These are phyloP conservation scores for Volucella zonaria DNA, from an alignment of 2,888 invertebrate genomes.

Conservation along the genomic window DNA sequence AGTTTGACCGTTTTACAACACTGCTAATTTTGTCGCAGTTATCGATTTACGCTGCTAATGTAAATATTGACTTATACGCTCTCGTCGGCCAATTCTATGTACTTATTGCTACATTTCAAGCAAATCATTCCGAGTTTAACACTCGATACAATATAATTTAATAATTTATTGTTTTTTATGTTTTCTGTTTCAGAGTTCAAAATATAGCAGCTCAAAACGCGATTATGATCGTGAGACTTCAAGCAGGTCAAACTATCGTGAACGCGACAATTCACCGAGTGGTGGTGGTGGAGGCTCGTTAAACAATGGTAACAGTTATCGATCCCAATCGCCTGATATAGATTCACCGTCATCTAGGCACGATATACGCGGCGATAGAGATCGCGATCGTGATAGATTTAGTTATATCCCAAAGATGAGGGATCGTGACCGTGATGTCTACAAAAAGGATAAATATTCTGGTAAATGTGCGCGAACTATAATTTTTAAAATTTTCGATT, in stretches of 20 bases:
- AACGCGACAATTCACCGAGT: constrained; percentile 81
- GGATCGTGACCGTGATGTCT: constrained; percentile 91
- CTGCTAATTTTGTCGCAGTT: no score
- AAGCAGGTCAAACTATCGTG: constrained; percentile 81
- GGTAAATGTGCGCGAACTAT: constrained; percentile 83
- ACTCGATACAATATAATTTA: no score
- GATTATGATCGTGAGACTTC: constrained; percentile 84
- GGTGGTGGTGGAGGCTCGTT: constrained; percentile 78
- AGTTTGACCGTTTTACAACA: no score
- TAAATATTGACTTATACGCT: no score
- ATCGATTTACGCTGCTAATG: no score
- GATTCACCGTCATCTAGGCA: constrained; percentile 85
- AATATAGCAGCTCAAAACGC: constrained; percentile 90
- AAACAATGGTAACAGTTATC: constrained; percentile 88
- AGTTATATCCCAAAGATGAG: constrained; percentile 82
- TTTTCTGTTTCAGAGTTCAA: constrained; percentile 85
- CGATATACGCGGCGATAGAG: constrained; percentile 81
- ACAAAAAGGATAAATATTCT: constrained; percentile 95
- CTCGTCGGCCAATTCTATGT: no score
- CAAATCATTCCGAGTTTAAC: no score
- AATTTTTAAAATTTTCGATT: constrained; percentile 7
- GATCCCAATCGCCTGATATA: constrained; percentile 89
- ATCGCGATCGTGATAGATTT: constrained; percentile 84
- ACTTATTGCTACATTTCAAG: no score
- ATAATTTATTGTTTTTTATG: constrained; percentile 22